phyloP scores from a whole-genome alignment of 1,140 invertebrate species.

The Drosophila ambigua region DNA sequence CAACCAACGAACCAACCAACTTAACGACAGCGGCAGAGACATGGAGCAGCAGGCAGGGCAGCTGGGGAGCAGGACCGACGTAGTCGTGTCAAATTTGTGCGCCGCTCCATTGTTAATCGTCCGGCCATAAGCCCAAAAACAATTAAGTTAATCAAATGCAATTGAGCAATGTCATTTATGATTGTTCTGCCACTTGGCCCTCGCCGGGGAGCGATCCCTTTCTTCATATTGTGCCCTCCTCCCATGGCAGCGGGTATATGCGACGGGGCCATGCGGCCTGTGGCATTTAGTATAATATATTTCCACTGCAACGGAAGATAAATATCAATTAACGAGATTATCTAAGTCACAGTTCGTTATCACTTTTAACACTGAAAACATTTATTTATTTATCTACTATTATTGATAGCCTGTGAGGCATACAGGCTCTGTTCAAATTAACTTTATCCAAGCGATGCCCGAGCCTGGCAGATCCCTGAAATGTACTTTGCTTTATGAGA shows the following conservation, averaged over 20 bases:
- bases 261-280: background rate
- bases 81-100: slow-evolving; percentile 73
- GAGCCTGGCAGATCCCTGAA: background rate
- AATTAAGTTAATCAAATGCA: slow-evolving; percentile 82
- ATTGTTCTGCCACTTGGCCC: slow-evolving; percentile 64
- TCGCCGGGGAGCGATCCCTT: slow-evolving; percentile 26
- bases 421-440: slow-evolving; percentile 2
- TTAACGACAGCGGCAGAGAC: slow-evolving; percentile 52
- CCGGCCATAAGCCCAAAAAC: slow-evolving; percentile 74
- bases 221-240: slow-evolving; percentile 15
- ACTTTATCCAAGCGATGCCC: slow-evolving; percentile 14
- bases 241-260: slow-evolving; percentile 5
- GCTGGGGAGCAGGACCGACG: background rate
- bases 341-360: too few relatives aligned
- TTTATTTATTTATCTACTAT: too few relatives aligned
- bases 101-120: slow-evolving; percentile 74
- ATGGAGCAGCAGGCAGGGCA: slow-evolving; percentile 1
- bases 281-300: background rate
- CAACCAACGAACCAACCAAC: slow-evolving; percentile 31
- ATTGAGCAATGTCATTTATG: slow-evolving; percentile 82
- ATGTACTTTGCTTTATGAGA: slow-evolving; percentile 24
- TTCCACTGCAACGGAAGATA: background rate
- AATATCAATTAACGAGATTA: too few relatives aligned
- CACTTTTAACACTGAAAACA: too few relatives aligned
- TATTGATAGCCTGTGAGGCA: too few relatives aligned